Conservation (phyloP, 1,140 invertebrate species). For the Caligus rogercresseyi region DNA sequence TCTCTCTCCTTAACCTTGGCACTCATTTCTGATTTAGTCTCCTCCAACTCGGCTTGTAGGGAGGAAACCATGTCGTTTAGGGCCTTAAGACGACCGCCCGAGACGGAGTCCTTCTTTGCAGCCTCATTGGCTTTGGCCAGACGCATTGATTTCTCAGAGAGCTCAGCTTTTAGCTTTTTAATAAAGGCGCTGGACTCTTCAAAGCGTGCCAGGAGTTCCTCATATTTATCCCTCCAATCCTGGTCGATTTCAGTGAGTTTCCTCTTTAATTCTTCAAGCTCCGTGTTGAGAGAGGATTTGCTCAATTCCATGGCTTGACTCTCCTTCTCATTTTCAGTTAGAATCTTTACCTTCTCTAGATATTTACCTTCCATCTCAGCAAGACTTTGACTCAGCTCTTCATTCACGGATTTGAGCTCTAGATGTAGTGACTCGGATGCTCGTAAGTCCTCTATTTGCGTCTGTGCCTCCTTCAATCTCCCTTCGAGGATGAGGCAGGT, state of each 20-base stretch:
- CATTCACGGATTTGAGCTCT: neutral
- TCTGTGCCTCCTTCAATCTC: neutral
- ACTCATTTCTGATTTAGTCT: neutral
- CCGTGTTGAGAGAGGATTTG: no score
- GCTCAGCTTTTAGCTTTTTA: no score
- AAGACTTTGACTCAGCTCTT: neutral
- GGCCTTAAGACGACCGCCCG: neutral
- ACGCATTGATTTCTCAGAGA: no score
- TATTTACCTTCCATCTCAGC: neutral
- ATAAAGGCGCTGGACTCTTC: no score
- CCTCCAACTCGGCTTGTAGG: neutral
- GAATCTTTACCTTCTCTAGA: no score
- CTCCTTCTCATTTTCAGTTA: no score
- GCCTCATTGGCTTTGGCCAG: no score
- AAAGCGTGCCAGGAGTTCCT: no score
- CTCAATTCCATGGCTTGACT: no score
- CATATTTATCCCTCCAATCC: no score
- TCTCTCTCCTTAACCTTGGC: slow-evolving; percentile 17
- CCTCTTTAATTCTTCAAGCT: slow-evolving; percentile 18
- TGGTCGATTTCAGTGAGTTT: slow-evolving; percentile 14
- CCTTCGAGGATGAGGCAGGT: slow-evolving; percentile 9
- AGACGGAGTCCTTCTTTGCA: neutral
- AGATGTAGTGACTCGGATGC: neutral
- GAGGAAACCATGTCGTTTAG: neutral
- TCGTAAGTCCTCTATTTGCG: neutral